Conservation (phyloP, 1,140 invertebrate species). For the Hestina assimilis region DNA sequence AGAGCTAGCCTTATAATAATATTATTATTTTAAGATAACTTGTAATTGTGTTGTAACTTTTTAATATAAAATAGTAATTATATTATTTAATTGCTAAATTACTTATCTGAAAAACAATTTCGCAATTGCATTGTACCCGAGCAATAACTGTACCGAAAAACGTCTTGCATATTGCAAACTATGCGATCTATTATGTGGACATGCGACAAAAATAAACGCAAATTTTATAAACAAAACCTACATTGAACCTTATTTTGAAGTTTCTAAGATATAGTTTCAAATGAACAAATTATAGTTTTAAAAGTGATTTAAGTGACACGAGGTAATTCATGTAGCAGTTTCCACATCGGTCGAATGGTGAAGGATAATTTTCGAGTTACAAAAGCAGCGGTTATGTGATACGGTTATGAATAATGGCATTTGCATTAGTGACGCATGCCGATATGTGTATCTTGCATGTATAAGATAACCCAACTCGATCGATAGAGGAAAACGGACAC, state of each 20-base stretch:
- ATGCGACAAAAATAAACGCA: not conserved
- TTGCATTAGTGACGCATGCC: not conserved
- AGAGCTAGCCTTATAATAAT: too few species aligned
- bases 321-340: not conserved
- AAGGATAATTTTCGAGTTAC: constrained; percentile 1
- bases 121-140: too few species aligned
- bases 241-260: not conserved
- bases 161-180: not conserved
- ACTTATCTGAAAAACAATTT: too few species aligned
- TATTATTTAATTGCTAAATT: too few species aligned
- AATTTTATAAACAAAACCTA: not conserved
- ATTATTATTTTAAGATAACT: too few species aligned
- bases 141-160: not conserved
- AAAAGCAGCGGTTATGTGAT: not conserved
- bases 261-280: not conserved
- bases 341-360: not conserved
- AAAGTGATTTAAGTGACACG: not conserved
- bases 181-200: not conserved
- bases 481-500: not conserved
- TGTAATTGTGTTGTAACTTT: too few species aligned
- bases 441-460: not conserved
- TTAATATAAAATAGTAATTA: too few species aligned
- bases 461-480: not conserved
- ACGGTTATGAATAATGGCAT: constrained; percentile 1
- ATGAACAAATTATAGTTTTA: not conserved